These are phyloP conservation scores for Nomada ferruginata DNA, from an alignment of 2,888 invertebrate genomes.

Conservation along the genomic window DNA sequence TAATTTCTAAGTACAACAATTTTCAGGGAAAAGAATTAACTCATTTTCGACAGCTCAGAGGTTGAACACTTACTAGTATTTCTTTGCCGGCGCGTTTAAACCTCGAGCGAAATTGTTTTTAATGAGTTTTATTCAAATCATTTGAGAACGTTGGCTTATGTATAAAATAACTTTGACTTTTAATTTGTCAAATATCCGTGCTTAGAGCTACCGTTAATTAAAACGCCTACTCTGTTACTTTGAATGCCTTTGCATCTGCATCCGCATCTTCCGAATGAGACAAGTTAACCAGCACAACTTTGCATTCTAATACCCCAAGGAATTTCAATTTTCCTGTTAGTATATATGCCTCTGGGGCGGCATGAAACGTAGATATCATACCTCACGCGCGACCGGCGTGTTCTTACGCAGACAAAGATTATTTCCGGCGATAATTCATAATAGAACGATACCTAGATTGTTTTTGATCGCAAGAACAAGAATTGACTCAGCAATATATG, in stretches of 20 bases:
- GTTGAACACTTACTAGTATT: no score
- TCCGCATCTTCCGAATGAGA: background rate
- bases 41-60: no score
- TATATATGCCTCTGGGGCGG: background rate
- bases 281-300: background rate
- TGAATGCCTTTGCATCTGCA: background rate
- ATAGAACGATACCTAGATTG: constrained; percentile 40
- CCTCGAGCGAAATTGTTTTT: no score
- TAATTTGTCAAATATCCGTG: background rate
- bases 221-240: background rate
- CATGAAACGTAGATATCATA: constrained; percentile 11
- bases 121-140: no score
- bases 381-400: background rate
- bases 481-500: constrained; percentile 47
- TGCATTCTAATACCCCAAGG: background rate
- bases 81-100: no score
- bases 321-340: constrained; percentile 15
- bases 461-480: constrained; percentile 44
- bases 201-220: background rate
- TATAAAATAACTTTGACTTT: no score
- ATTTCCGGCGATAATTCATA: constrained; percentile 27
- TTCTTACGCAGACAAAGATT: constrained; percentile 2
- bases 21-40: no score
- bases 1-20: no score
- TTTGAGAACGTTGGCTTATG: no score